phyloP scores from a whole-genome alignment of 2,888 invertebrate species.

The Aspidiotus destructor region DNA sequence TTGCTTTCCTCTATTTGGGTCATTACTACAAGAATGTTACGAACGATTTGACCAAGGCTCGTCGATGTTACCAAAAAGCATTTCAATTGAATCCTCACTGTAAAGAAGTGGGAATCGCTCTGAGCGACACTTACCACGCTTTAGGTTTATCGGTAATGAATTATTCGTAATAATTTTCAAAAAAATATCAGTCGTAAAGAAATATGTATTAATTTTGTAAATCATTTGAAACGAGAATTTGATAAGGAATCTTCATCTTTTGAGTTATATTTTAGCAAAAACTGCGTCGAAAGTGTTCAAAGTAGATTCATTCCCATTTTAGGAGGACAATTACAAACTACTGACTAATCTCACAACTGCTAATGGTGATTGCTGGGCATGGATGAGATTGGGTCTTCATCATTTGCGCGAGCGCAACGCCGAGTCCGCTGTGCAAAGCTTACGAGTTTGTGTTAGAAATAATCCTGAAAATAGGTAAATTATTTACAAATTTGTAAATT shows the following conservation, averaged over 20 bases:
- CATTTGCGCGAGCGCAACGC: conserved; percentile 46
- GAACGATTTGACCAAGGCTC: conserved; percentile 60
- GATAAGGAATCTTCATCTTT: too few relatives aligned
- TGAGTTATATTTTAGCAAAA: too few relatives aligned
- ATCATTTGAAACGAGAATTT: too few relatives aligned
- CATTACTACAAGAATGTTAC: conserved; percentile 56
- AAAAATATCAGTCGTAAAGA: not conserved
- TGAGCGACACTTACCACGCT: conserved; percentile 66
- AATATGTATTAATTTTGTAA: not conserved
- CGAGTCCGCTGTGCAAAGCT: conserved; percentile 42
- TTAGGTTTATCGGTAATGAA: conserved; percentile 42
- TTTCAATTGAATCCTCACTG: conserved; percentile 60
- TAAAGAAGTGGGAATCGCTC: conserved; percentile 56
- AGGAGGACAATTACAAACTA: conserved; percentile 55
- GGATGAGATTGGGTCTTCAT: conserved; percentile 73
- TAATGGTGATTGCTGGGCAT: conserved; percentile 59
- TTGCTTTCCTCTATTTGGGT: conserved; percentile 67
- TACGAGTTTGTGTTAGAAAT: conserved; percentile 51
- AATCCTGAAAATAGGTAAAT: conserved; percentile 58
- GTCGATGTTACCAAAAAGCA: conserved; percentile 76
- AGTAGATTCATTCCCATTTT: not conserved
- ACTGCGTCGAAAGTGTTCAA: too few relatives aligned
- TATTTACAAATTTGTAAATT: not conserved
- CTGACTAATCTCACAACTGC: conserved; percentile 48
- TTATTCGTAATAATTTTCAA: not conserved